Conservation (phyloP, 2,888 invertebrate genomes). For the Hoplodrina ambigua region DNA sequence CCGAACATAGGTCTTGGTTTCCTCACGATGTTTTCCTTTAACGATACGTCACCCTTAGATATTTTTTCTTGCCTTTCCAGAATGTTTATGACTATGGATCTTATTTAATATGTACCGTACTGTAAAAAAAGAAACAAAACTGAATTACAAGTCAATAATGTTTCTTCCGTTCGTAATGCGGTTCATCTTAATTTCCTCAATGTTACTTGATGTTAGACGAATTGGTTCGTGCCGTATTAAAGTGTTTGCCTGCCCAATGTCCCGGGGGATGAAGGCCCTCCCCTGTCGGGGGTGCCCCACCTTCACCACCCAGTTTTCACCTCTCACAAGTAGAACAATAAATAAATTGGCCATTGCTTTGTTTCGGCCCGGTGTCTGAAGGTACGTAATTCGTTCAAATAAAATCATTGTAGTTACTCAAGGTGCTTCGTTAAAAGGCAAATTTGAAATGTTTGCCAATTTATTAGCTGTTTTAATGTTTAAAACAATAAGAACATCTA, state of each 20-base stretch:
- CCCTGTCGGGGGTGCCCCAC: slow-evolving; percentile 49
- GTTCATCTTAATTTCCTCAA: slow-evolving; percentile 68
- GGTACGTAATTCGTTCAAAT: slow-evolving; percentile 54
- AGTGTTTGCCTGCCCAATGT: slow-evolving; percentile 75
- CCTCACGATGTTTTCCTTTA: too few species aligned
- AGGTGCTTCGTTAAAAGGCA: slow-evolving; percentile 43
- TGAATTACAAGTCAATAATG: slow-evolving; percentile 25
- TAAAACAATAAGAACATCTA: slow-evolving; percentile 3
- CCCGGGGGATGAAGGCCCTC: slow-evolving; percentile 63
- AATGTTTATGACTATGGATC: background rate
- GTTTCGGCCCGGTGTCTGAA: slow-evolving; percentile 58
- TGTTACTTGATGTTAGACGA: slow-evolving; percentile 67
- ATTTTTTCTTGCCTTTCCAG: too few species aligned
- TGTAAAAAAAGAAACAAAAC: slow-evolving; percentile 13
- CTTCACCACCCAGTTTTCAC: slow-evolving; percentile 64
- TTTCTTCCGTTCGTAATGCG: slow-evolving; percentile 40
- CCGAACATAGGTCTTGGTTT: too few species aligned
- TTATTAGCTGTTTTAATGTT: slow-evolving; percentile 30
- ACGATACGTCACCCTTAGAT: too few species aligned
- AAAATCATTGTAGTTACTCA: slow-evolving; percentile 48
- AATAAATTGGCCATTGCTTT: slow-evolving; percentile 71
- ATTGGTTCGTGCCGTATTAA: slow-evolving; percentile 75
- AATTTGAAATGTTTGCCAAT: slow-evolving; percentile 39
- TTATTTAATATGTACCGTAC: background rate
- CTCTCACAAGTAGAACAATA: slow-evolving; percentile 69